phyloP scores from a whole-genome alignment of 2,888 invertebrate species.

The Trichopoda pennipes region DNA sequence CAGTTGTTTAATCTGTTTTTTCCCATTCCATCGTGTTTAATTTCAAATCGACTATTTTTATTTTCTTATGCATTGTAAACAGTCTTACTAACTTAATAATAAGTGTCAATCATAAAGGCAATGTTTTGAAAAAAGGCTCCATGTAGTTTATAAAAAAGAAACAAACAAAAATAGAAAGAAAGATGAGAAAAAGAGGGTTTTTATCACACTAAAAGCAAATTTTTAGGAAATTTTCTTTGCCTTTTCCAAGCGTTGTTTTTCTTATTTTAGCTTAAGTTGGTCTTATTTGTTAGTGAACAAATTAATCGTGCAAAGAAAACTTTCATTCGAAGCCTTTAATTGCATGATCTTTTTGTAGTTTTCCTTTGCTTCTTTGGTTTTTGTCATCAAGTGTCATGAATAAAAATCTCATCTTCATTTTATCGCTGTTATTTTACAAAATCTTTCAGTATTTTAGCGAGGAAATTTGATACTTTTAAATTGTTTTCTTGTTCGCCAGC shows the following conservation, averaged over 20 bases:
- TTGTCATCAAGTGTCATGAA: slow-evolving; percentile 29
- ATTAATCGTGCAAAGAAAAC: slow-evolving; percentile 9
- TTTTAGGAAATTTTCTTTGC: slow-evolving; percentile 20
- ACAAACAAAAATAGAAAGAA: not conserved
- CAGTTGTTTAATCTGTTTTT: too few relatives aligned
- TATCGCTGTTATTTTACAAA: not conserved
- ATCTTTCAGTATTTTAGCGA: slow-evolving; percentile 12
- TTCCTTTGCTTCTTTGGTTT: slow-evolving; percentile 13
- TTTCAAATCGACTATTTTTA: not conserved
- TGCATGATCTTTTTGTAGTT: not conserved
- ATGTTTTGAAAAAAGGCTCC: slow-evolving; percentile 34
- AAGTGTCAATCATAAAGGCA: slow-evolving; percentile 52
- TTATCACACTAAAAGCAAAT: not conserved
- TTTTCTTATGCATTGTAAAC: slow-evolving; percentile 37
- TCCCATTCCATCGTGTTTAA: too few relatives aligned
- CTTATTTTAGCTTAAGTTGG: not conserved
- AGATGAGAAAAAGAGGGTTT: not conserved
- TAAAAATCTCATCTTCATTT: not conserved
- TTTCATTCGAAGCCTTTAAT: slow-evolving; percentile 10
- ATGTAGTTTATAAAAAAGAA: not conserved
- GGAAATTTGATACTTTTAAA: slow-evolving; percentile 42
- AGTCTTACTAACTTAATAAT: slow-evolving; percentile 27
- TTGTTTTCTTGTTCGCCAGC: not conserved
- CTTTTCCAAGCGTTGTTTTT: not conserved
- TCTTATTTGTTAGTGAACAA: slow-evolving; percentile 1